A percentile compares a stretch with the other conserved stretches of the same genome.
Evolutionary conservation across 2,797 vertebrate genomes (phyloP).

Genomic region (Atherinosoma microstoma): DNA sequence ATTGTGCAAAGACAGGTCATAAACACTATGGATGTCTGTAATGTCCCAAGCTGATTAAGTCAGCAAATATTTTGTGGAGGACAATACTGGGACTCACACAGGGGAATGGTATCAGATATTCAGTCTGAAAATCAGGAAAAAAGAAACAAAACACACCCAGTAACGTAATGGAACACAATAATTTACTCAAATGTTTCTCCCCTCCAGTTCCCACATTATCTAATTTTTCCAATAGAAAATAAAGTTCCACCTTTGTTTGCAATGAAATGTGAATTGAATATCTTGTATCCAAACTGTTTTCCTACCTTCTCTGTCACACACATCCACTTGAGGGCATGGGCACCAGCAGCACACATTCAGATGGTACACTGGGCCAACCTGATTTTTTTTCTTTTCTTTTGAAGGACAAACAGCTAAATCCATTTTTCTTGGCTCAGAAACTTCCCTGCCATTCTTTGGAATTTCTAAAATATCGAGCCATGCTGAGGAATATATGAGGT

Average conservation of each 20-base stretch:
- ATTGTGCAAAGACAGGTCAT: not conserved
- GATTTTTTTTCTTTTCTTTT: not conserved
- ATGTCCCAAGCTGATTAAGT: not conserved
- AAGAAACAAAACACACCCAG: not conserved
- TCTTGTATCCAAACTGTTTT: not conserved
- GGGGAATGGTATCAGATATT: not conserved
- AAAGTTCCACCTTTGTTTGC: not conserved
- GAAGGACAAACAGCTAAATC: not conserved
- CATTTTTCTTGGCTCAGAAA: conserved; percentile 2
- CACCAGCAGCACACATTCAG: not conserved
- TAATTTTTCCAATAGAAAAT: not conserved
- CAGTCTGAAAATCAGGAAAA: not conserved
- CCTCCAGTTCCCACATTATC: not conserved
- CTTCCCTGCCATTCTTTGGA: conserved; percentile 13
- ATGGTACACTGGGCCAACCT: not conserved
- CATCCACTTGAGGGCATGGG: not conserved
- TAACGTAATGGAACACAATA: not conserved
- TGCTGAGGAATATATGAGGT: conserved; percentile 22
- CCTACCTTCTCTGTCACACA: not conserved
- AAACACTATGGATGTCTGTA: not conserved
- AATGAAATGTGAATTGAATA: not conserved
- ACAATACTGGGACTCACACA: not conserved
- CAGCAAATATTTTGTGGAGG: not conserved
- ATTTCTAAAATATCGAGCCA: conserved; percentile 37
- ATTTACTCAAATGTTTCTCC: not conserved